A percentile compares a stretch with the other conserved stretches of the same genome.
Evolutionary conservation across 2,113 vertebrate species (phyloP).

Genomic region (Mesitornis unicolor): DNA sequence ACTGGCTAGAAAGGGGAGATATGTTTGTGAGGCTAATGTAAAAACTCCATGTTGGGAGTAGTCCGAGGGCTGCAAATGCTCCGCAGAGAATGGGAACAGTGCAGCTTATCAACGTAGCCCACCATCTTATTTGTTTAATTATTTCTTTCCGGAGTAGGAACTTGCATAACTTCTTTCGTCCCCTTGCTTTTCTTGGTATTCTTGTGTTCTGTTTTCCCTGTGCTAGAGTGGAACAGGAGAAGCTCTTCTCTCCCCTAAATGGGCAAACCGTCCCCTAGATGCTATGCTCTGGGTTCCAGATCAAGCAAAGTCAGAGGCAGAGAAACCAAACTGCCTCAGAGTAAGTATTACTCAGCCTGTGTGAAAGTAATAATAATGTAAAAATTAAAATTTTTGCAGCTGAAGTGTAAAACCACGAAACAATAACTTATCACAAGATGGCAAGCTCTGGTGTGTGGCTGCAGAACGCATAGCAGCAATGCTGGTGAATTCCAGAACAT

Average conservation of each 20-base stretch:
- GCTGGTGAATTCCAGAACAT: not conserved
- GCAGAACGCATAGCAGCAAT: not conserved
- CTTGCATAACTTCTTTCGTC: not conserved
- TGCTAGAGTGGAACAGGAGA: not conserved
- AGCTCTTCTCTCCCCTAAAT: rapidly evolving
- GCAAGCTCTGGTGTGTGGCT: not conserved
- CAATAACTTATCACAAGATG: not conserved
- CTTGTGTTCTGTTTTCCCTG: rapidly evolving
- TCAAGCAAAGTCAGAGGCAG: not conserved
- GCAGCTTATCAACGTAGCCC: not conserved
- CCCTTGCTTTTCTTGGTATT: not conserved
- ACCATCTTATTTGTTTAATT: not conserved
- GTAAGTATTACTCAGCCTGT: not conserved
- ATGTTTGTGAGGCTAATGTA: not conserved
- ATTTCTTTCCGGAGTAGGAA: not conserved
- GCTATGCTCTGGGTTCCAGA: not conserved
- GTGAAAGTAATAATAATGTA: not conserved
- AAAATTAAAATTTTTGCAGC: not conserved
- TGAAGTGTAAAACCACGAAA: not conserved
- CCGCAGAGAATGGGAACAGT: not conserved
- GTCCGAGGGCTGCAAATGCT: not conserved
- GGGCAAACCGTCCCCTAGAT: not conserved
- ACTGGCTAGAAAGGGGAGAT: not conserved
- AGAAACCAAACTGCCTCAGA: not conserved
- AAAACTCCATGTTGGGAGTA: not conserved